phyloP scores from a whole-genome alignment of 2,797 vertebrate genomes.

The Alcedo atthis region DNA sequence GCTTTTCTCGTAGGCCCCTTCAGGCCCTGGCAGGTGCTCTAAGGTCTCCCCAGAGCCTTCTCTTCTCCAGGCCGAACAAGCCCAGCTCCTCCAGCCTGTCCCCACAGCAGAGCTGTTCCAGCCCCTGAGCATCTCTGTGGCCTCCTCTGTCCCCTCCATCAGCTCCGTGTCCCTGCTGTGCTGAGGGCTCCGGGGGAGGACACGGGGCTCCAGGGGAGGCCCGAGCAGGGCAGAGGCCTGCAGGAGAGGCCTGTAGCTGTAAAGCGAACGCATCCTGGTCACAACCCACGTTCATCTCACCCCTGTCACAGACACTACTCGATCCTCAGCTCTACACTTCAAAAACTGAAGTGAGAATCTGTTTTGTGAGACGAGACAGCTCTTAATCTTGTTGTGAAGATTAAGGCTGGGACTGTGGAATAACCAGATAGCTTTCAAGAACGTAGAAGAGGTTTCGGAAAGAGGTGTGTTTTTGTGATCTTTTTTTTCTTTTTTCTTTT shows the following conservation, averaged over 20 bases:
- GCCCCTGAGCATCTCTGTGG: no score
- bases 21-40: no score
- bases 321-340: background rate
- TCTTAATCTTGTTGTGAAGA: background rate
- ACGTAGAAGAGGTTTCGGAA: background rate
- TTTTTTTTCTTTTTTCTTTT: background rate
- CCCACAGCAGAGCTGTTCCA: no score
- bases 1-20: no score
- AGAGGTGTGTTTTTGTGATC: background rate
- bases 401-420: background rate
- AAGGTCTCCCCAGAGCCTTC: no score
- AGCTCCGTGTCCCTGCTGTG: no score
- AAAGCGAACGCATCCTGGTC: background rate
- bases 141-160: no score
- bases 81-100: no score
- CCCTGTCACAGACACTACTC: background rate
- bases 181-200: no score
- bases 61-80: no score
- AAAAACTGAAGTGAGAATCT: background rate
- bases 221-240: background rate
- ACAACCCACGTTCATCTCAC: background rate
- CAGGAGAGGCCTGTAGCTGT: background rate
- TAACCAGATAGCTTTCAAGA: background rate
- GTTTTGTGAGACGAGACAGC: background rate
- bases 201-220: no score